phyloP scores from a whole-genome alignment of 2,797 vertebrate species.

The Protonibea diacanthus region DNA sequence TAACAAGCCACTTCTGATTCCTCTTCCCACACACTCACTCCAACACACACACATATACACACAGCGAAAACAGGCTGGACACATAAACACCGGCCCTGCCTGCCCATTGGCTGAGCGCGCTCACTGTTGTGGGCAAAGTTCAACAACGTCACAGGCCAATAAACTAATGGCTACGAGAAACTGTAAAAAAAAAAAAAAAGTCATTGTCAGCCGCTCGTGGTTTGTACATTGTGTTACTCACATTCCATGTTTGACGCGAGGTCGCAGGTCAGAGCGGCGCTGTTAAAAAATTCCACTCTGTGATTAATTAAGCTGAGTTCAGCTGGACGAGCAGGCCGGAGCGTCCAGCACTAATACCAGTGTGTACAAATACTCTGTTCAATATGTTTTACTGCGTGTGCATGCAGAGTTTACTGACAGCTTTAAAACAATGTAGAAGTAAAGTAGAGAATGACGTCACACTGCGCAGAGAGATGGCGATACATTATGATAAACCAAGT shows the following conservation, averaged over 20 bases:
- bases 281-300: constrained; percentile 40
- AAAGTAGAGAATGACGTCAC: too few relatives aligned
- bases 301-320: constrained; percentile 38
- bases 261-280: constrained; percentile 40
- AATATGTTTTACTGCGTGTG: too few relatives aligned
- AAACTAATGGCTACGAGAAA: constrained; percentile 56
- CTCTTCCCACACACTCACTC: constrained; percentile 40
- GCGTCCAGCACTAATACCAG: background rate
- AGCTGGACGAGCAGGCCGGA: constrained; percentile 1
- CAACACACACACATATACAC: background rate
- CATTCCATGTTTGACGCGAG: constrained; percentile 31
- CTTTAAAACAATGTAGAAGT: too few relatives aligned
- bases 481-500: too few relatives aligned
- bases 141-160: constrained; percentile 62
- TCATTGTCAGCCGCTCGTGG: background rate
- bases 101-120: constrained; percentile 42
- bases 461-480: too few relatives aligned
- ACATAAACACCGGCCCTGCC: constrained; percentile 34
- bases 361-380: too few relatives aligned
- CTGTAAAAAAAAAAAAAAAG: constrained; percentile 29
- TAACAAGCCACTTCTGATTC: constrained; percentile 36
- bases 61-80: too few relatives aligned
- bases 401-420: too few relatives aligned
- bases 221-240: constrained; percentile 47
- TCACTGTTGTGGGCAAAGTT: constrained; percentile 70